These are phyloP conservation scores for Odontamblyopus rebecca DNA, from an alignment of 2,797 vertebrate genomes.

Conservation along the genomic window DNA sequence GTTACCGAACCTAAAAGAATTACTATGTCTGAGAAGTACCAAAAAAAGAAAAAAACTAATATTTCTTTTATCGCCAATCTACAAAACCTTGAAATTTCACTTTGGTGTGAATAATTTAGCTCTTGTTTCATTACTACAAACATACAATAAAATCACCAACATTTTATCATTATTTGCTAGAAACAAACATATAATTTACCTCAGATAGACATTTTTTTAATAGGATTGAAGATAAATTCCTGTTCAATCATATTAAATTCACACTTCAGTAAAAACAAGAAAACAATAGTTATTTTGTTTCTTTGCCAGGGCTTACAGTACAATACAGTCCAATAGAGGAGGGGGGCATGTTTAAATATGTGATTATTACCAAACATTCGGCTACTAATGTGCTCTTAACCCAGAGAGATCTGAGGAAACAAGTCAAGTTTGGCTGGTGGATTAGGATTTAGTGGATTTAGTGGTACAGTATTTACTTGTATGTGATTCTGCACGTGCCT, in stretches of 20 bases:
- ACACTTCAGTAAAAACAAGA: constrained; percentile 40
- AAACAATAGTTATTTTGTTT: constrained; percentile 32
- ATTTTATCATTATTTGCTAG: not conserved
- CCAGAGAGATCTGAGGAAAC: constrained; percentile 60
- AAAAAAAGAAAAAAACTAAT: not conserved
- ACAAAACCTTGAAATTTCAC: no score
- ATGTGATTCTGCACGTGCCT: constrained; percentile 37
- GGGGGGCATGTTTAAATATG: constrained; percentile 47
- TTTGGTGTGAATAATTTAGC: not conserved
- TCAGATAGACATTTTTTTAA: constrained; percentile 8
- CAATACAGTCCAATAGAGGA: not conserved
- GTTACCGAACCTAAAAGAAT: not conserved
- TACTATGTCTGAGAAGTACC: not conserved
- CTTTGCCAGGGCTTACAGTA: constrained; percentile 23
- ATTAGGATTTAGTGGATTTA: constrained; percentile 65
- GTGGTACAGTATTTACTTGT: constrained; percentile 40
- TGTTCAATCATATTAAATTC: constrained; percentile 9
- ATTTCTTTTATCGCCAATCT: no score
- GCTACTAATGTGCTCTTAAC: constrained; percentile 59
- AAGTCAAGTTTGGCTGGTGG: constrained; percentile 68
- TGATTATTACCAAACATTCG: constrained; percentile 49
- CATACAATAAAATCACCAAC: not conserved
- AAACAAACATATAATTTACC: not conserved
- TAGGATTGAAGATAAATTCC: constrained; percentile 36
- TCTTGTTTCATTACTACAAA: not conserved